Percentiles rank a stretch among this genome's conserved stretches.
phyloP scores from a whole-genome alignment of 2,113 vertebrate species.

The Uropsilus gracilis region DNA sequence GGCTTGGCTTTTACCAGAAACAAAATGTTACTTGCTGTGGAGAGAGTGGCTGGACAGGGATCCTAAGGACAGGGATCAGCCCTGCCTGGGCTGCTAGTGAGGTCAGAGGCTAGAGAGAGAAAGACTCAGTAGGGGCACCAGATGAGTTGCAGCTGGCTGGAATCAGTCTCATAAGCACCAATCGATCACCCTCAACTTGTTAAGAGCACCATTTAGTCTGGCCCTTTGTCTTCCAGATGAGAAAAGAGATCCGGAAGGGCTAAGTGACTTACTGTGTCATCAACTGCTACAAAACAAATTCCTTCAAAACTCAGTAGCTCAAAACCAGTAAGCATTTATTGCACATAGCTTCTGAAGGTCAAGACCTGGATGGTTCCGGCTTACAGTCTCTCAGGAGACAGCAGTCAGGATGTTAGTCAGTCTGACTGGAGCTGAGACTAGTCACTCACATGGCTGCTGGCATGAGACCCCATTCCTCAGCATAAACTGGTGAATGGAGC shows the following conservation, averaged over 20 bases:
- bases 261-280: background rate
- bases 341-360: background rate
- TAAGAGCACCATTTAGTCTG: background rate
- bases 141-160: too few species aligned
- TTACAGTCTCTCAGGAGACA: rapidly evolving
- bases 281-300: background rate
- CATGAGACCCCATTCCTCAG: background rate
- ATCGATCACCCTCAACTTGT: too few species aligned
- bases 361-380: background rate
- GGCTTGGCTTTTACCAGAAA: background rate
- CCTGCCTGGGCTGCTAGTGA: background rate
- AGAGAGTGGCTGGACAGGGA: too few species aligned
- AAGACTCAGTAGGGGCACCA: rapidly evolving
- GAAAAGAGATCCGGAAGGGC: background rate
- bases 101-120: too few species aligned
- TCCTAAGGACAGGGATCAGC: too few species aligned
- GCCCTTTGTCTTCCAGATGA: background rate
- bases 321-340: background rate
- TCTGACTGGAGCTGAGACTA: background rate
- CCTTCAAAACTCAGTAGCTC: background rate
- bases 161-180: background rate
- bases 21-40: rapidly evolving
- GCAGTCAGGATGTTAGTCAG: rapidly evolving
- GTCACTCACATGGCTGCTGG: rapidly evolving
- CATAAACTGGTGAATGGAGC: rapidly evolving